Conservation (phyloP, 64 coral and sea anemone species). For the Montipora cactus region DNA sequence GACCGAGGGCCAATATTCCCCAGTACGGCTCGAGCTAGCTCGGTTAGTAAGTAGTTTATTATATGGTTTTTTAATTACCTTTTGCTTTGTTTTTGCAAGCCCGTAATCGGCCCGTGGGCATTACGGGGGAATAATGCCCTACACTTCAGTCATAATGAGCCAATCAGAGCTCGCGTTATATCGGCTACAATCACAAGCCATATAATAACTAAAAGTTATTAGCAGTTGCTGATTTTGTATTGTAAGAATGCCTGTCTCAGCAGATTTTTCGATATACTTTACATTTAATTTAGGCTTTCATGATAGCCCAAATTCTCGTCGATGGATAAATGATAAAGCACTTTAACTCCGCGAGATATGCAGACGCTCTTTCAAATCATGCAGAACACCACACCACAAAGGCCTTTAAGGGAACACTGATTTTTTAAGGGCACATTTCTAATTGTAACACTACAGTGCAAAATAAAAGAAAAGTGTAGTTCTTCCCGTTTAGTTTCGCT, state of each 20-base stretch:
- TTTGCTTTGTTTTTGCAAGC: too few species aligned
- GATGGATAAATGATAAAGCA: slow-evolving; percentile 22
- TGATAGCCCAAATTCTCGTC: slow-evolving; percentile 30
- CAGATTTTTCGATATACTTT: slow-evolving; percentile 1
- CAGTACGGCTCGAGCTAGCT: too few species aligned
- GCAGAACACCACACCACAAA: slow-evolving; percentile 42
- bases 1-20: too few species aligned
- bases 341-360: slow-evolving; percentile 1
- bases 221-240: slow-evolving; percentile 35
- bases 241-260: slow-evolving; percentile 18
- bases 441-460: slow-evolving; percentile 27
- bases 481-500: slow-evolving; percentile 16
- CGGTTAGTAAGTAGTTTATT: too few species aligned
- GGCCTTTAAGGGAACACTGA: slow-evolving; percentile 4
- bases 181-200: too few species aligned
- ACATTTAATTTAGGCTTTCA: slow-evolving; percentile 23
- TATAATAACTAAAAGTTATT: background rate
- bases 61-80: too few species aligned
- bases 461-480: slow-evolving; percentile 24
- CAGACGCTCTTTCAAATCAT: slow-evolving; percentile 15
- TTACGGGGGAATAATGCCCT: too few species aligned
- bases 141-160: too few species aligned
- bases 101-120: too few species aligned
- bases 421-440: slow-evolving; percentile 25
- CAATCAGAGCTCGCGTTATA: too few species aligned